A percentile compares a stretch with the other conserved stretches of the same genome.
phyloP scores from a whole-genome alignment of 1,140 invertebrate species.

The Choristoneura fumiferana region DNA sequence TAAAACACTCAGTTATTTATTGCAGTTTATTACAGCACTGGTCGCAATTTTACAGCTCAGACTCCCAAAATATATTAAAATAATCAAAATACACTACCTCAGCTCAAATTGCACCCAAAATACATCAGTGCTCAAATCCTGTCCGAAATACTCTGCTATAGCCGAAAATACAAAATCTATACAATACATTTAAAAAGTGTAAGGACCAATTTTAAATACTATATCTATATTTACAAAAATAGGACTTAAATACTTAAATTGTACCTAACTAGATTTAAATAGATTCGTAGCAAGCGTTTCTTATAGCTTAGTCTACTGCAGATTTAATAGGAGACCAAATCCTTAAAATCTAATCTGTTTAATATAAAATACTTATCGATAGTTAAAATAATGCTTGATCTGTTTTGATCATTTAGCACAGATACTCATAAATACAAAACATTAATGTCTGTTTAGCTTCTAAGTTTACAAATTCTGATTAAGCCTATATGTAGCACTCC shows the following conservation, averaged over 20 bases:
- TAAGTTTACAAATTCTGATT: background rate
- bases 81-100: slow-evolving; percentile 11
- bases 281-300: slow-evolving; percentile 53
- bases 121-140: slow-evolving; percentile 37
- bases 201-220: slow-evolving; percentile 72
- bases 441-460: background rate
- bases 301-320: slow-evolving; percentile 33
- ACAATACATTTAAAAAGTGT: slow-evolving; percentile 46
- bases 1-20: slow-evolving; percentile 42
- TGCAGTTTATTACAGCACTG: slow-evolving; percentile 66
- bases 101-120: slow-evolving; percentile 22
- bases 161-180: slow-evolving; percentile 33
- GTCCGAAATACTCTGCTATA: slow-evolving; percentile 35
- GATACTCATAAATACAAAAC: background rate
- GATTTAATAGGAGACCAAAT: slow-evolving; percentile 42
- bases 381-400: background rate
- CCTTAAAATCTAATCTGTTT: slow-evolving; percentile 22
- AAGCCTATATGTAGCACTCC: slow-evolving; percentile 3
- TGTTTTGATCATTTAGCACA: background rate
- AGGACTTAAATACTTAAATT: slow-evolving; percentile 51
- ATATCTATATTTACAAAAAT: slow-evolving; percentile 71
- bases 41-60: slow-evolving; percentile 36
- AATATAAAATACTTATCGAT: background rate
- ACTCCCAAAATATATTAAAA: slow-evolving; percentile 25
- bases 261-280: slow-evolving; percentile 44